Conservation (phyloP, 2,797 vertebrate genomes). For the Diceros bicornis region DNA sequence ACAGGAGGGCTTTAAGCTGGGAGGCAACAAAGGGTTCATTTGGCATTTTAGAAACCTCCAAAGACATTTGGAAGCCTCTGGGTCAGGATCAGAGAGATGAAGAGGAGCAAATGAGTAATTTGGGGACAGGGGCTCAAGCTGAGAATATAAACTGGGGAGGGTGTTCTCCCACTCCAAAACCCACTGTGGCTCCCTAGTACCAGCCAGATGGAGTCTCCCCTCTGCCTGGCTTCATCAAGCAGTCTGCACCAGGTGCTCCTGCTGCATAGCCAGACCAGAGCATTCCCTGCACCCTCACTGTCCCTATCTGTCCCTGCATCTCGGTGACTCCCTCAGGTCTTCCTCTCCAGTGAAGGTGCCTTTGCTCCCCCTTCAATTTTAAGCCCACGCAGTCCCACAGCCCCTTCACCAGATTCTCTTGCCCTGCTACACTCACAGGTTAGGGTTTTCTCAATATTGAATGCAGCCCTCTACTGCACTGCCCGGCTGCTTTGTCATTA, state of each 20-base stretch:
- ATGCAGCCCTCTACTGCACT: neutral
- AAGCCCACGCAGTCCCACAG: neutral
- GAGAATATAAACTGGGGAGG: neutral
- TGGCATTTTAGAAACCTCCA: slow-evolving; percentile 31
- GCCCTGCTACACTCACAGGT: neutral
- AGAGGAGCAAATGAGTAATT: neutral
- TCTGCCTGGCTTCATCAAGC: neutral
- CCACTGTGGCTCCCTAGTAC: neutral
- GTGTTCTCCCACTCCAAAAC: neutral
- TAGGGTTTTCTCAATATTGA: neutral
- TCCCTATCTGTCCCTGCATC: too few species aligned
- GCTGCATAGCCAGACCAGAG: neutral
- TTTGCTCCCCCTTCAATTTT: neutral
- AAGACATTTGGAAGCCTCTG: neutral
- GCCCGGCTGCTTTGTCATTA: neutral
- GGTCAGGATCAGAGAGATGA: neutral
- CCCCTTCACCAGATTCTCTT: neutral
- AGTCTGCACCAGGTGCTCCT: neutral
- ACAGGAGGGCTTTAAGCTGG: neutral
- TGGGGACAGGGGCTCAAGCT: neutral
- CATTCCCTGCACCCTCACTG: neutral
- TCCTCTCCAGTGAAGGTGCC: neutral
- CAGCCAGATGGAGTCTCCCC: neutral
- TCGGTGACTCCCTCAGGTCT: neutral
- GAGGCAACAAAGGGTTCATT: neutral